Percentiles rank a stretch among this genome's conserved stretches.
Conservation (phyloP, 2,113 vertebrate species). For the Peromyscus polionotus region DNA sequence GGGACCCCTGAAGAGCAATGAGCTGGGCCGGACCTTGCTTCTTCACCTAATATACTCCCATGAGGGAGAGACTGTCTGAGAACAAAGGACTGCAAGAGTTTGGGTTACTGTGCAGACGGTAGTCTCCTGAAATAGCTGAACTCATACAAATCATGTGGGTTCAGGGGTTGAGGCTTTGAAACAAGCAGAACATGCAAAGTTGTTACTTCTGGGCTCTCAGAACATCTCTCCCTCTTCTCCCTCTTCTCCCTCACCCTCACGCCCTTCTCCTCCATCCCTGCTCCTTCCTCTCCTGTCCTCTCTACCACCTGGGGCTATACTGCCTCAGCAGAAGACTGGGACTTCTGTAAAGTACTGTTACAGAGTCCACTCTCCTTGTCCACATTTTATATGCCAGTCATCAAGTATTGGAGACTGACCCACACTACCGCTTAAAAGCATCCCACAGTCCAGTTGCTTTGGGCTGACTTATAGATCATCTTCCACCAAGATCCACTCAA, state of each 20-base stretch:
- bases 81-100: neutral
- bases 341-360: neutral
- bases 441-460: neutral
- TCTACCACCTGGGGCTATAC: neutral
- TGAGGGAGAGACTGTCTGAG: neutral
- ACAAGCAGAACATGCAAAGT: constrained; percentile 20
- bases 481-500: neutral
- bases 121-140: neutral
- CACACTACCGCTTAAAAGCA: neutral
- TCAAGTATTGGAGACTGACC: neutral
- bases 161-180: neutral
- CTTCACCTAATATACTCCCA: neutral
- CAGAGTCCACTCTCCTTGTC: neutral
- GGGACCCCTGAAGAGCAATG: neutral
- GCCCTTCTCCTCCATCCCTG: neutral
- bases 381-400: neutral
- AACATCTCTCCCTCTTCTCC: neutral
- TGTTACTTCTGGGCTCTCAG: neutral
- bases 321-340: neutral
- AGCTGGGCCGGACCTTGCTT: neutral
- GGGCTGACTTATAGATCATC: neutral
- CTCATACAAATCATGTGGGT: neutral
- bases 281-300: no score
- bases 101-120: neutral
- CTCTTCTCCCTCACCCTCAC: no score